phyloP scores from a whole-genome alignment of 2,888 invertebrate genomes.

The Monochamus alternatus region DNA sequence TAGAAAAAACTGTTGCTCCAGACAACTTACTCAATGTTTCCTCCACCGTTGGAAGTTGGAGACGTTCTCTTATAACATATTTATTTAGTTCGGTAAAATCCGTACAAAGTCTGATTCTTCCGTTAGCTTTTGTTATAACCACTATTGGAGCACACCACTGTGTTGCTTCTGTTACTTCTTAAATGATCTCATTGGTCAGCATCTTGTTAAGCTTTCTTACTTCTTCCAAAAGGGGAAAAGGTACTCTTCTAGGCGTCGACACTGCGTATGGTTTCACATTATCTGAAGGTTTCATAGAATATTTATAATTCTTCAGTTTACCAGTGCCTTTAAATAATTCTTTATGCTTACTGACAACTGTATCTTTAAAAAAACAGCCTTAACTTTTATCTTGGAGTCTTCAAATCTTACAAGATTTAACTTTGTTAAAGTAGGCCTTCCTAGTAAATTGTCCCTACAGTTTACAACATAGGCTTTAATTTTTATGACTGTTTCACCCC shows the following conservation, averaged over 20 bases:
- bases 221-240: not conserved
- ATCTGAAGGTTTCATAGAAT: not conserved
- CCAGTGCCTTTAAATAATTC: not conserved
- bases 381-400: not conserved
- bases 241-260: not conserved
- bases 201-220: not conserved
- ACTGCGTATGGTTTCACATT: not conserved
- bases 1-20: not conserved
- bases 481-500: not conserved
- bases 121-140: not conserved
- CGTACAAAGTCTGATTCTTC: not conserved
- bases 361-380: not conserved
- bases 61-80: not conserved
- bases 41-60: constrained; percentile 2
- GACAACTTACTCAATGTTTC: not conserved
- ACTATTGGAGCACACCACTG: constrained; percentile 15
- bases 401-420: not conserved
- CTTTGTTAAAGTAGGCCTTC: constrained; percentile 12
- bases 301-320: not conserved
- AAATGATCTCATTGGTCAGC: not conserved
- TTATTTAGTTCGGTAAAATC: constrained; percentile 17
- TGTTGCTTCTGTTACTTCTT: not conserved
- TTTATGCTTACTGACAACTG: not conserved
- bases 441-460: constrained; percentile 15
- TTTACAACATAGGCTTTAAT: constrained; percentile 7